Evolutionary conservation across 2,888 invertebrate species (phyloP).

Genomic region (Sturmia bella): DNA sequence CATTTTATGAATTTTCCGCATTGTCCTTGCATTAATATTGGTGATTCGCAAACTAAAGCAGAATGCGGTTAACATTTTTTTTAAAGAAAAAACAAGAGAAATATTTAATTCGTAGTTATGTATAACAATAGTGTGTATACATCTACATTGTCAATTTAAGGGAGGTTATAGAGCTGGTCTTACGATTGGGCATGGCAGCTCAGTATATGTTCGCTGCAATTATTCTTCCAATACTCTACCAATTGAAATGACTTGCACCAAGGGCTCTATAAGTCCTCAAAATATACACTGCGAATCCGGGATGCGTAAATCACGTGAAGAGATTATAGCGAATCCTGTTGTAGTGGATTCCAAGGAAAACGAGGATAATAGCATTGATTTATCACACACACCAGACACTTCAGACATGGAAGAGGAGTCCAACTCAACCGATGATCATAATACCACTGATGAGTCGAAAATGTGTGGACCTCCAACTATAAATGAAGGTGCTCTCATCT

Average conservation of each 20-base stretch:
- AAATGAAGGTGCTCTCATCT: slow-evolving; percentile 90
- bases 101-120: too few species aligned
- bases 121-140: too few species aligned
- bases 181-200: slow-evolving; percentile 91
- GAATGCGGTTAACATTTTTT: too few species aligned
- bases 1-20: too few species aligned
- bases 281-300: slow-evolving; percentile 80
- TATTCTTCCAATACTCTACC: slow-evolving; percentile 82
- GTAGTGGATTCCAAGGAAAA: slow-evolving; percentile 70
- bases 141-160: slow-evolving; percentile 77
- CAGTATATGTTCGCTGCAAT: slow-evolving; percentile 89
- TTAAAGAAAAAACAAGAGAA: too few species aligned
- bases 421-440: slow-evolving; percentile 75
- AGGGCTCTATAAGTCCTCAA: slow-evolving; percentile 78
- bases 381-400: slow-evolving; percentile 70
- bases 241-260: slow-evolving; percentile 80
- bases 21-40: too few species aligned
- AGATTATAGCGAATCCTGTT: slow-evolving; percentile 73
- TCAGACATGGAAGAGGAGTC: slow-evolving; percentile 74
- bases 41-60: too few species aligned
- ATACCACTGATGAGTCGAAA: slow-evolving; percentile 73
- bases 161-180: slow-evolving; percentile 90
- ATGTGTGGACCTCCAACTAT: slow-evolving; percentile 83
- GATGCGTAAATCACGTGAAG: slow-evolving; percentile 79
- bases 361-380: slow-evolving; percentile 63